phyloP scores from a whole-genome alignment of 2,113 vertebrate species.

The Seriola rivoliana region DNA sequence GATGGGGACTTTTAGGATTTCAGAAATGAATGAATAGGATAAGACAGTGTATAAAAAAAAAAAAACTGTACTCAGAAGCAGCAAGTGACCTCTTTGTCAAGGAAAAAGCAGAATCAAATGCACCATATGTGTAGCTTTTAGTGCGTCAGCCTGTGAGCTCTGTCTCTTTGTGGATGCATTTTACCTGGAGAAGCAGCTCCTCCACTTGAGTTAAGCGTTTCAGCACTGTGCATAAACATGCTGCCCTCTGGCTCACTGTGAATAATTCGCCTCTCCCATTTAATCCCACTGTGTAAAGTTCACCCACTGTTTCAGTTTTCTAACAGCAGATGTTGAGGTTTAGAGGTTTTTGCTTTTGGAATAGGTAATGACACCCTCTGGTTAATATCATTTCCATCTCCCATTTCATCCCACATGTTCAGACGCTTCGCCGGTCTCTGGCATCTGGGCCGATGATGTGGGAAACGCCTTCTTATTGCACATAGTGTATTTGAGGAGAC shows the following conservation, averaged over 20 bases:
- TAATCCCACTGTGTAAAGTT: slow-evolving; percentile 47
- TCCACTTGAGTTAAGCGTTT: slow-evolving; percentile 6
- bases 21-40: neutral
- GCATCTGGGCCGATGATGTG: neutral
- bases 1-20: neutral
- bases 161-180: neutral
- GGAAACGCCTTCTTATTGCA: neutral
- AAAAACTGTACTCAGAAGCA: neutral
- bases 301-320: slow-evolving; percentile 42
- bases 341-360: slow-evolving; percentile 33
- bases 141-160: neutral
- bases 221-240: slow-evolving; percentile 16
- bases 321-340: slow-evolving; percentile 59
- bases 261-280: slow-evolving; percentile 37
- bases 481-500: slow-evolving; percentile 1
- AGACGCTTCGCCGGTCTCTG: neutral
- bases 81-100: neutral
- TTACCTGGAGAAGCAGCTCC: slow-evolving; percentile 16
- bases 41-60: neutral
- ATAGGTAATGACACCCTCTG: slow-evolving; percentile 43
- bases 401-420: slow-evolving; percentile 34
- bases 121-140: neutral
- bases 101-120: neutral
- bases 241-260: slow-evolving; percentile 35
- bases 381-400: slow-evolving; percentile 41